These are phyloP conservation scores for Tetramorium bicarinatum DNA, from an alignment of 2,888 invertebrate genomes.

Conservation along the genomic window DNA sequence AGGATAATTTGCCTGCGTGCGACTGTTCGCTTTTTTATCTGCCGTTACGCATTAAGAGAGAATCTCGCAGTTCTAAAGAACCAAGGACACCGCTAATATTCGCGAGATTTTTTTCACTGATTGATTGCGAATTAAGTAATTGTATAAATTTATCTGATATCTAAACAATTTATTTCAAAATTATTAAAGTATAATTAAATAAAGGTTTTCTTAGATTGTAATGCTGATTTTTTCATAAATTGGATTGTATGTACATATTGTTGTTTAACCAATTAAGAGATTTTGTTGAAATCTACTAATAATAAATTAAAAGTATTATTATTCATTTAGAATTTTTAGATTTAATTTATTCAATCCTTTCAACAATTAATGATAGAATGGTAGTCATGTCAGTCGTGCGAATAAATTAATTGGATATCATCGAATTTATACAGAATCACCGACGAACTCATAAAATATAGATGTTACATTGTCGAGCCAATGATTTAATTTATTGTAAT, in stretches of 20 bases:
- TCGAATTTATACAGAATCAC: conserved; percentile 18
- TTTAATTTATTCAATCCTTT: conserved; percentile 2
- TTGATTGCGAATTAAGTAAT: not conserved
- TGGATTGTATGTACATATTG: not conserved
- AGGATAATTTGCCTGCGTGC: conserved; percentile 52
- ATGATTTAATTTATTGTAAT: conserved; percentile 20
- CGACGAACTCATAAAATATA: conserved; percentile 32
- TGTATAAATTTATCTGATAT: not conserved
- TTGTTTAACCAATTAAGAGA: not conserved
- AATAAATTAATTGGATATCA: conserved; percentile 38
- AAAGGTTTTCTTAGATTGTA: not conserved
- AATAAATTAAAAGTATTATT: not conserved
- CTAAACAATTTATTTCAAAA: not conserved
- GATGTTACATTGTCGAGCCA: not conserved
- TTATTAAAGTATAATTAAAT: not conserved
- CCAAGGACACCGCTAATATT: not conserved
- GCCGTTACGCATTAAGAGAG: conserved; percentile 20
- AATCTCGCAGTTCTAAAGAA: not conserved
- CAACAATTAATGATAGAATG: conserved; percentile 33
- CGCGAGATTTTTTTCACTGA: not conserved
- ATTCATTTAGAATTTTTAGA: not conserved
- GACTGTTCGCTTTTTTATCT: conserved; percentile 33
- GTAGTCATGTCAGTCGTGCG: not conserved
- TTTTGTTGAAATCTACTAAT: not conserved
- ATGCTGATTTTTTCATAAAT: not conserved